Base-by-base conservation (phyloP, 2,113 vertebrate genomes). In the Guaruba guarouba region DNA sequence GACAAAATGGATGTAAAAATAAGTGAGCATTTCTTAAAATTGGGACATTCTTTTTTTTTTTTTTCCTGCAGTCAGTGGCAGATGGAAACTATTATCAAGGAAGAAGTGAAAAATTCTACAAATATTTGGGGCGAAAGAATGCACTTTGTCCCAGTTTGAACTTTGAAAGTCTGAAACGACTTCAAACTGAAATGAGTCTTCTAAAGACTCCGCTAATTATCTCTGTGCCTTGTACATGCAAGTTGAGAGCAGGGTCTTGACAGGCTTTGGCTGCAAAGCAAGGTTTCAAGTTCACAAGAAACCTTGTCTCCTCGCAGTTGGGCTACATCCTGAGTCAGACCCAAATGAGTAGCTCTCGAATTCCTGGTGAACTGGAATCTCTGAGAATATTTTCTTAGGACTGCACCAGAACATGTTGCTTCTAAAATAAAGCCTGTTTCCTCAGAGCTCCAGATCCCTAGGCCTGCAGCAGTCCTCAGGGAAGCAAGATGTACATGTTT, bases 371-470 rank as follows among this genome's bases (percentile, higher is more conserved):
- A 52, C 43, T 19, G 48, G 57, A 64, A 91, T 92, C 93, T 76
- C 69, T 79, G 81, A 71, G 77, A 91, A 23, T 48, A 61, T 91
- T 84, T 92, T 68, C 16, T 87, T 31, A 64, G 6, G 43, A 51
- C 46, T 61, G 25, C 48, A 86, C 35, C 88, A 89, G 82, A 83
- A 68, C 17, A 75, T 48, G 52, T 55, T 86, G 51, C 69, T 92
- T 73, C 74, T 84, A 59, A 89, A 96, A 84, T 46, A 93, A 86
- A 75, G 44, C 57, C 74, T 93, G 46, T 81, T 85, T 74, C 48
- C 62, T 64, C 51, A n/a, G 43, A 89, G 66, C 62, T 89, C 81
- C 80, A 87, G 69, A 61, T 75, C 84, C 74, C 52, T 31, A 19
- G 61, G 43, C 80, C 61, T 75, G 83, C 80, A 66, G 54, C 54